phyloP scores from a whole-genome alignment of 2,888 invertebrate genomes.

The Dorcus parallelipipedus region DNA sequence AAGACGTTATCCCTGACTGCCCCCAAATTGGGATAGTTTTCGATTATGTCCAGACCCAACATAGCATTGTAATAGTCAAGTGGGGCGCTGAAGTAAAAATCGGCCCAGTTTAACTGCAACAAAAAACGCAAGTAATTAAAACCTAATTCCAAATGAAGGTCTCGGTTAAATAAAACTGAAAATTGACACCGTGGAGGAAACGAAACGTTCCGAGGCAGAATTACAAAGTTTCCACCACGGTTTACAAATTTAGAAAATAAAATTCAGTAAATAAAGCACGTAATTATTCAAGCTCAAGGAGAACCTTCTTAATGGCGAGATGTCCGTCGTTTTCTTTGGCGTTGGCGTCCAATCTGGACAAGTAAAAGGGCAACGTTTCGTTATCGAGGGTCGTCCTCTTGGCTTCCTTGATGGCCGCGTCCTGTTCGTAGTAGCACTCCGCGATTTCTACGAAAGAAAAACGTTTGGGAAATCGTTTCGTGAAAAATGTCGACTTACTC shows the following conservation, averaged over 20 bases:
- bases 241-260: too few species aligned
- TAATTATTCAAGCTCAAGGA: too few species aligned
- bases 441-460: slow-evolving; percentile 1
- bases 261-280: too few species aligned
- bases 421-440: neutral
- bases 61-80: slow-evolving; percentile 59
- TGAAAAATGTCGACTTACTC: slow-evolving; percentile 48
- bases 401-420: neutral
- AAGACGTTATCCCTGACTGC: slow-evolving; percentile 56
- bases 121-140: too few species aligned
- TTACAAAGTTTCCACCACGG: too few species aligned
- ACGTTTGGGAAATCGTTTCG: neutral
- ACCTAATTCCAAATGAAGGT: too few species aligned
- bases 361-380: slow-evolving; percentile 10
- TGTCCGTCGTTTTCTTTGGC: slow-evolving; percentile 8
- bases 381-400: slow-evolving; percentile 1
- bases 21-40: slow-evolving; percentile 57
- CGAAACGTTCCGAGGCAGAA: too few species aligned
- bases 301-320: slow-evolving; percentile 9
- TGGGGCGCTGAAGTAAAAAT: slow-evolving; percentile 58
- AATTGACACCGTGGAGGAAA: too few species aligned
- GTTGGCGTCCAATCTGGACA: slow-evolving; percentile 6
- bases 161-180: too few species aligned
- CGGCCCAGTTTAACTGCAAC: slow-evolving; percentile 55
- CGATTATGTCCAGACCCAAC: slow-evolving; percentile 54